Evolutionary conservation across 2,797 vertebrate species (phyloP).

Genomic region (Cynopterus sphinx): DNA sequence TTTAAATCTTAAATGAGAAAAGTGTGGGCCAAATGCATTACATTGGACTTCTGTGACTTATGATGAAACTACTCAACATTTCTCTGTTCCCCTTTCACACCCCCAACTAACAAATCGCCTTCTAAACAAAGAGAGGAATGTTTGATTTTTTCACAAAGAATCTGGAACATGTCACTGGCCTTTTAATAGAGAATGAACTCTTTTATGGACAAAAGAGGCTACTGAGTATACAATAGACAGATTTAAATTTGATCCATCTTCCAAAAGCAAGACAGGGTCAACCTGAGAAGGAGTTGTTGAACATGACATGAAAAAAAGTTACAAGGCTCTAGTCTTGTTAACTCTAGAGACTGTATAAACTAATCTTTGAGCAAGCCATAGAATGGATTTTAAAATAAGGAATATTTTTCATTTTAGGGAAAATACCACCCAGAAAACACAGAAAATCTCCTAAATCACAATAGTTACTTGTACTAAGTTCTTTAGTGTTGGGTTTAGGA

Average conservation of each 20-base stretch:
- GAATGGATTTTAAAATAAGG: conserved; percentile 32
- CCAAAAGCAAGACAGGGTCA: not conserved
- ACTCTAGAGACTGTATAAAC: not conserved
- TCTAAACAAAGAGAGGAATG: conserved; percentile 54
- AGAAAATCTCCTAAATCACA: not conserved
- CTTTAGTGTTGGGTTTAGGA: not conserved
- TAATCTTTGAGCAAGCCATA: not conserved
- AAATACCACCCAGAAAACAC: not conserved
- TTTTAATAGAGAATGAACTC: conserved; percentile 54
- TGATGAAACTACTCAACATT: conserved; percentile 17
- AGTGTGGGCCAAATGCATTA: not conserved
- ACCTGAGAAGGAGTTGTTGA: not conserved
- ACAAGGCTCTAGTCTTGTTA: not conserved
- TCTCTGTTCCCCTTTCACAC: conserved; percentile 25
- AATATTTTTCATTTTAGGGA: not conserved
- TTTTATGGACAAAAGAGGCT: conserved; percentile 13
- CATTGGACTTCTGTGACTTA: not conserved
- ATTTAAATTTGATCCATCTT: conserved; percentile 43
- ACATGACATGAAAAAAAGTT: conserved; percentile 39
- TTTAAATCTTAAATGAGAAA: conserved; percentile 59
- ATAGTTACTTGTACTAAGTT: not conserved
- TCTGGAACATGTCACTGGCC: not conserved
- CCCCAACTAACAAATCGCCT: conserved; percentile 12
- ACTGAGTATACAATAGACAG: not conserved
- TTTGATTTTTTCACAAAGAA: conserved; percentile 61